phyloP scores from a whole-genome alignment of 1,140 invertebrate genomes.

The Leptopilina clavipes region DNA sequence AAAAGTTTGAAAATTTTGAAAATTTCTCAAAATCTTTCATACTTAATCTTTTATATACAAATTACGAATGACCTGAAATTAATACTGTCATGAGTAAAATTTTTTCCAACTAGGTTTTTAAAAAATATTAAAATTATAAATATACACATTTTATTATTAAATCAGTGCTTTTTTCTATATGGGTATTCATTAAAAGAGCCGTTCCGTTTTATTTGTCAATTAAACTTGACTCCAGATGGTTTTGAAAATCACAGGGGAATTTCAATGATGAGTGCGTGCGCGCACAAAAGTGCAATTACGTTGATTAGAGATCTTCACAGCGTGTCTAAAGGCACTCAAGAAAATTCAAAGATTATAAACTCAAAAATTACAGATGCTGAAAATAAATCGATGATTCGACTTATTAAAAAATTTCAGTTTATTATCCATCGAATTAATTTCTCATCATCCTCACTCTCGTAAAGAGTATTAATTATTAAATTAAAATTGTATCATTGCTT shows the following conservation, averaged over 20 bases:
- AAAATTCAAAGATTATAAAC: slow-evolving; percentile 8
- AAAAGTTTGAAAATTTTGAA: too few species aligned
- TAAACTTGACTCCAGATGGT: slow-evolving; percentile 63
- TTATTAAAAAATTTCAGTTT: not conserved
- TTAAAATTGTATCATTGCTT: too few species aligned
- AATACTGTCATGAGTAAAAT: too few species aligned
- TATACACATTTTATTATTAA: too few species aligned
- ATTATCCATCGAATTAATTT: not conserved
- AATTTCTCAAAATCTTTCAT: too few species aligned
- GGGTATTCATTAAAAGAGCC: slow-evolving; percentile 11
- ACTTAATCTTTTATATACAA: too few species aligned
- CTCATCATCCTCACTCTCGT: too few species aligned
- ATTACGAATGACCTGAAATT: too few species aligned
- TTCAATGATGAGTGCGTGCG: slow-evolving; percentile 69
- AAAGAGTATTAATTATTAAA: too few species aligned
- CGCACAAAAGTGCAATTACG: slow-evolving; percentile 60
- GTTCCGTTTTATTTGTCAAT: slow-evolving; percentile 8
- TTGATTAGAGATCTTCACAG: slow-evolving; percentile 35
- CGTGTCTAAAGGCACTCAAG: slow-evolving; percentile 14
- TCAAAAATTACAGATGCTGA: slow-evolving; percentile 3
- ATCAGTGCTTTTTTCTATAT: too few species aligned
- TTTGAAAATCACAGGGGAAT: slow-evolving; percentile 69
- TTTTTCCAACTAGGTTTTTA: too few species aligned
- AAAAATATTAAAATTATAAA: too few species aligned
- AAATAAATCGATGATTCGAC: slow-evolving; percentile 2